These are phyloP conservation scores for Melieria omissa DNA, from an alignment of 2,888 invertebrate genomes.

Conservation along the genomic window DNA sequence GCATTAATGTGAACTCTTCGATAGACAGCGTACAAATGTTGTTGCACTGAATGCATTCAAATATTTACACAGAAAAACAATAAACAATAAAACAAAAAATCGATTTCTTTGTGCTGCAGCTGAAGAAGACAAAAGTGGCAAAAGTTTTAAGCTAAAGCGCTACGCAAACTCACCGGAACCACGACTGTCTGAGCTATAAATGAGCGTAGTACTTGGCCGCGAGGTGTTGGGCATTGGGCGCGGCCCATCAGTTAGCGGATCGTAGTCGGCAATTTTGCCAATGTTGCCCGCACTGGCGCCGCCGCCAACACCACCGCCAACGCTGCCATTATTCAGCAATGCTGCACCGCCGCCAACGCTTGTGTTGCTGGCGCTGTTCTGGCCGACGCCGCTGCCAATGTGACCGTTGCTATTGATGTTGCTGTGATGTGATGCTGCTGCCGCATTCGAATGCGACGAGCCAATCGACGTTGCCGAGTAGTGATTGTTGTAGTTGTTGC, in stretches of 20 bases:
- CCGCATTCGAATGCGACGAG: conserved; percentile 45
- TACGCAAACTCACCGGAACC: conserved; percentile 70
- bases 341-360: conserved; percentile 43
- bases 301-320: conserved; percentile 44
- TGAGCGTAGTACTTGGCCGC: conserved; percentile 83
- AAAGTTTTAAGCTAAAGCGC: not conserved
- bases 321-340: conserved; percentile 34
- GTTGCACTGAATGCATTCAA: too few relatives aligned
- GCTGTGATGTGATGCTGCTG: conserved; percentile 21
- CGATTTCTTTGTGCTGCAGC: too few relatives aligned
- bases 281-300: conserved; percentile 61
- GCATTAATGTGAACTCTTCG: too few relatives aligned
- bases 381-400: conserved; percentile 35
- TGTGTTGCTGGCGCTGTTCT: conserved; percentile 32
- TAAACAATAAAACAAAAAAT: too few relatives aligned
- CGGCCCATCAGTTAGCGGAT: conserved; percentile 79
- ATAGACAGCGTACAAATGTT: too few relatives aligned
- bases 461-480: conserved; percentile 51
- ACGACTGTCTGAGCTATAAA: conserved; percentile 81
- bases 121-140: too few relatives aligned
- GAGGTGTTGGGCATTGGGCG: conserved; percentile 78
- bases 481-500: conserved; percentile 52
- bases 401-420: conserved; percentile 45
- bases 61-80: too few relatives aligned
- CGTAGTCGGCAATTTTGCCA: conserved; percentile 83